Base-by-base conservation (phyloP, 1,140 invertebrate genomes). In the Campodea augens region DNA sequence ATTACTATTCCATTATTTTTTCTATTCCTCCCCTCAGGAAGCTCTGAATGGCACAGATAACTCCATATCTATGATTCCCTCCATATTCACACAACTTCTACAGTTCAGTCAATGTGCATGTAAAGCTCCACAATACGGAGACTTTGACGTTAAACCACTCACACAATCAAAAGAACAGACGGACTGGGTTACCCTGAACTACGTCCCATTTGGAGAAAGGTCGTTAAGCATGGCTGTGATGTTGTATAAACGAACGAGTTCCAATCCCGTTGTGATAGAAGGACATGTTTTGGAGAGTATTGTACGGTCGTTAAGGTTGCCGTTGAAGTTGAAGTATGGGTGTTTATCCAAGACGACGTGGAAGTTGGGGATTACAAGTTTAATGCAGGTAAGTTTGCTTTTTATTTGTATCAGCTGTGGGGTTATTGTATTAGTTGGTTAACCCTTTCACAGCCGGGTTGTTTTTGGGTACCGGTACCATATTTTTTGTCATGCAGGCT, bases 151-250 rank as follows among this genome's bases (percentile, higher is more conserved):
- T 20, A 69, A 69, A 55, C 62, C 67, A 41, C 59, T 65, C 19
- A 60, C 60, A n/a, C 65, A 67, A 57, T 49, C 65, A 4, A 57
- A 60, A 59, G 60, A 15, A 44, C 62, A 65, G 70, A 65, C 72
- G 47, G 81, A 86, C 53, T 82, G 77, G 72, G 69, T 84, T n/a
- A 76, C 73, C 32, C 78, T 83, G 74, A 86, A 85, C 61, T 87
- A 82, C 58, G 80, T 87, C 51, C 82, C 84, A 38, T 90, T 89
- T 64, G 83, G 85, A 49, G 84, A 89, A 57, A 78, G 81, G 59
- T 75, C 83, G 12, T 65, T 92, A 20, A 73, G 74, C 19, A 79
- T 89, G 68, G 76, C 80, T 32, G 79, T 88, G 1, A 76, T 72
- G 55, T 61, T 92, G 25, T 93, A 92, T 63, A 72, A 81, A 55